Percentiles rank a stretch among this genome's conserved stretches.
phyloP scores from a whole-genome alignment of 2,888 invertebrate genomes.

The Hedychridium roseum region DNA sequence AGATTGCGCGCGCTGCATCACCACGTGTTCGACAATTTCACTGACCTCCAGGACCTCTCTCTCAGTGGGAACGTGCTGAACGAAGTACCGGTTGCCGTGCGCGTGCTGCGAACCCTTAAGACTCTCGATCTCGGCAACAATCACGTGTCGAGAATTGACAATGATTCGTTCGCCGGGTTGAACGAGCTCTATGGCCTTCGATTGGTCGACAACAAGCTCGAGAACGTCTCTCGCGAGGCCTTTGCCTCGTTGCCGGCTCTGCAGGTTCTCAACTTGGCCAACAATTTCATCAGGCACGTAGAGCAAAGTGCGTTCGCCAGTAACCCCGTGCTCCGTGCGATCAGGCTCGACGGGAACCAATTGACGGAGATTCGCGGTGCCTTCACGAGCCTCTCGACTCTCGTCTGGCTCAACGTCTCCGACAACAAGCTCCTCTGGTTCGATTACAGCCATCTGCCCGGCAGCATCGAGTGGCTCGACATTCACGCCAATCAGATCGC shows the following conservation, averaged over 20 bases:
- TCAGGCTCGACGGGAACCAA: constrained; percentile 81
- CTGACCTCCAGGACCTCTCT: constrained; percentile 79
- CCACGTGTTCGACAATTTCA: constrained; percentile 79
- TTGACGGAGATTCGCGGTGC: constrained; percentile 81
- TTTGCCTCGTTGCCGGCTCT: constrained; percentile 76
- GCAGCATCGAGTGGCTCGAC: constrained; percentile 80
- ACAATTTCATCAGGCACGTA: constrained; percentile 79
- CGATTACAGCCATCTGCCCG: constrained; percentile 81
- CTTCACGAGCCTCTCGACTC: constrained; percentile 76
- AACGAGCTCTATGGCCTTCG: constrained; percentile 79
- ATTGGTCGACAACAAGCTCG: constrained; percentile 81
- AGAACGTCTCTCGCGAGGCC: constrained; percentile 78
- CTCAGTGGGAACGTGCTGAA: constrained; percentile 78
- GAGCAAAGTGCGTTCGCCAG: constrained; percentile 81
- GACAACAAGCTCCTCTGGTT: constrained; percentile 82
- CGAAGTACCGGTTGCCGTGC: constrained; percentile 76
- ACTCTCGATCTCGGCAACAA: constrained; percentile 86
- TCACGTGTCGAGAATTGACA: constrained; percentile 75
- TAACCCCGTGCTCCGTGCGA: constrained; percentile 77
- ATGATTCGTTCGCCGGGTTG: constrained; percentile 77
- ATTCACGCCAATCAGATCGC: constrained; percentile 82
- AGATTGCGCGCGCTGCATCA: constrained; percentile 74
- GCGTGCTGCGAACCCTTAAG: constrained; percentile 75
- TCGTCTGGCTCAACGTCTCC: constrained; percentile 83
- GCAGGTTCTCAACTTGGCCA: constrained; percentile 81